Percentiles rank a stretch among this genome's conserved stretches.
These are phyloP conservation scores for Dendroctonus ponderosae DNA, from an alignment of 1,140 invertebrate species.

Conservation along the genomic window DNA sequence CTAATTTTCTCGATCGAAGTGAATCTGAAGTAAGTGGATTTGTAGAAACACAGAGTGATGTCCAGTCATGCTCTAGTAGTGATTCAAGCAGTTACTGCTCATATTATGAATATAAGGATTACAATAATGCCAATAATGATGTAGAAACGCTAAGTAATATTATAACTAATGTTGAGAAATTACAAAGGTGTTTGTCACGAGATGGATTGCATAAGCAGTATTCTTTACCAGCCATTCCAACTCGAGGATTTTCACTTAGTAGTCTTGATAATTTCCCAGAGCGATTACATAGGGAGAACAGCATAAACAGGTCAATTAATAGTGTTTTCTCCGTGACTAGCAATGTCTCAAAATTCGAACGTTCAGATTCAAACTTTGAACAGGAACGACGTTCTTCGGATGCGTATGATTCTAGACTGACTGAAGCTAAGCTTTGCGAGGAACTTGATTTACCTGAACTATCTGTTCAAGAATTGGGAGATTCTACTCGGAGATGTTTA, in stretches of 20 bases:
- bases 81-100: constrained; percentile 42
- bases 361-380: background rate
- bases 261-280: constrained; percentile 11
- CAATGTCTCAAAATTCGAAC: background rate
- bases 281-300: too few relatives aligned
- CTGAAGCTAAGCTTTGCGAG: background rate
- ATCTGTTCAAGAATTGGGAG: too few relatives aligned
- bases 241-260: constrained; percentile 31
- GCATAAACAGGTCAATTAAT: background rate
- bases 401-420: constrained; percentile 1
- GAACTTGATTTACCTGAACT: too few relatives aligned
- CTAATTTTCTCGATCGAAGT: constrained; percentile 30
- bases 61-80: constrained; percentile 31
- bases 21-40: constrained; percentile 26
- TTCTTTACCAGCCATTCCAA: constrained; percentile 36
- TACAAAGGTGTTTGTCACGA: constrained; percentile 32
- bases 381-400: constrained; percentile 6
- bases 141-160: constrained; percentile 55
- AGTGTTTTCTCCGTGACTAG: background rate
- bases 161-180: constrained; percentile 53
- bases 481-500: too few relatives aligned
- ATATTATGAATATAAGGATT: constrained; percentile 32
- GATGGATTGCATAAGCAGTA: constrained; percentile 34
- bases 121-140: constrained; percentile 18
- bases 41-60: constrained; percentile 22